These are phyloP conservation scores for Taphrorychus bicolor DNA, from an alignment of 2,888 invertebrate genomes.

Conservation along the genomic window DNA sequence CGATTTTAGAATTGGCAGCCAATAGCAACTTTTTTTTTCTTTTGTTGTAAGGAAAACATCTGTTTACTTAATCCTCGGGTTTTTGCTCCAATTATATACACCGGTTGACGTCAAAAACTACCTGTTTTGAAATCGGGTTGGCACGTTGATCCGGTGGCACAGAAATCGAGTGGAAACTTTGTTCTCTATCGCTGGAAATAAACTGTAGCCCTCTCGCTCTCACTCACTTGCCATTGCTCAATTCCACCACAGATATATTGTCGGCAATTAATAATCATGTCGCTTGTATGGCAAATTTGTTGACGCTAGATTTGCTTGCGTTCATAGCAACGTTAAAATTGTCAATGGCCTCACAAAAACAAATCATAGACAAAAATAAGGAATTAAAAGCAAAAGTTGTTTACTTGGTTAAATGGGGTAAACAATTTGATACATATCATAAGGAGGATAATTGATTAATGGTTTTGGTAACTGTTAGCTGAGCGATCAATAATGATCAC, in stretches of 20 bases:
- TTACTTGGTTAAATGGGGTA: no score
- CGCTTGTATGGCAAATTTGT: neutral
- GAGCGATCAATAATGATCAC: no score
- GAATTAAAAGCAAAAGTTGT: no score
- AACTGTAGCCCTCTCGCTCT: conserved; percentile 16
- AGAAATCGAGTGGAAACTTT: conserved; percentile 12
- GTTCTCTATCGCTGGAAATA: conserved; percentile 17
- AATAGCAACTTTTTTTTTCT: neutral
- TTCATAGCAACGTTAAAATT: neutral
- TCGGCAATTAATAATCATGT: neutral
- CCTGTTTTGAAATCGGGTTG: conserved; percentile 35
- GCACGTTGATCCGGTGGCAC: conserved; percentile 13
- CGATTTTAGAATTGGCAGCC: neutral
- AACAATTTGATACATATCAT: no score
- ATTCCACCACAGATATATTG: conserved; percentile 2
- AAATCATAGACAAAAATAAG: no score
- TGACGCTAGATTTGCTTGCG: neutral
- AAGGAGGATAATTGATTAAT: no score
- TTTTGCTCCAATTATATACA: neutral
- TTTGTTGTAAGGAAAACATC: neutral
- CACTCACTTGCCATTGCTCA: neutral
- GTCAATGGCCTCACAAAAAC: neutral
- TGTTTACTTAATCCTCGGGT: neutral
- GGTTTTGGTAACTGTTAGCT: no score
- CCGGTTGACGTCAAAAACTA: conserved; percentile 26